Conservation (phyloP, 2,797 vertebrate genomes). For the Ceryle rudis region DNA sequence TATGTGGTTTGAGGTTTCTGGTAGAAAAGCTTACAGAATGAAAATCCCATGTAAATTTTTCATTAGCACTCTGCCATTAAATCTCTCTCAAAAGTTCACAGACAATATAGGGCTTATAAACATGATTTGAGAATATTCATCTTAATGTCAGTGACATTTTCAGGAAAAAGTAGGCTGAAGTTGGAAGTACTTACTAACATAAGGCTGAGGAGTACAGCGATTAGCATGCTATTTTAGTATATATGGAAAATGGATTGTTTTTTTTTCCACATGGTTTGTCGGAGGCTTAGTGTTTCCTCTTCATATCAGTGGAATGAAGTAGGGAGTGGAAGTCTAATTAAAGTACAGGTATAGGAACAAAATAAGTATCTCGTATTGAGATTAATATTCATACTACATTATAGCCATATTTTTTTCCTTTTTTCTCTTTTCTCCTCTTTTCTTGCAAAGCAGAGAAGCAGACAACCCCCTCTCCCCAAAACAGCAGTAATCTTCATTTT, state of each 20-base stretch:
- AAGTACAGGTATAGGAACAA: not conserved
- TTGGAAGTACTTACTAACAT: not conserved
- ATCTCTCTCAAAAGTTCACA: not conserved
- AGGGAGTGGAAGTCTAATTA: not conserved
- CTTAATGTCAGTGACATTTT: slow-evolving; percentile 35
- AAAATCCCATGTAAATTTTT: slow-evolving; percentile 24
- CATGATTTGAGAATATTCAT: not conserved
- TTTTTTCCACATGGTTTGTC: not conserved
- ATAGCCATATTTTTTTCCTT: not conserved
- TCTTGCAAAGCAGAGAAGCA: not conserved
- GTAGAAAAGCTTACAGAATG: not conserved
- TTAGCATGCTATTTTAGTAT: not conserved
- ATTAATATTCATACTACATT: not conserved
- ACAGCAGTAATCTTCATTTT: not conserved
- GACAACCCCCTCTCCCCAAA: not conserved
- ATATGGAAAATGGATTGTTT: not conserved
- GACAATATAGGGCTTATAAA: not conserved
- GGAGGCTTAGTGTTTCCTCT: not conserved
- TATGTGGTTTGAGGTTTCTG: slow-evolving; percentile 9
- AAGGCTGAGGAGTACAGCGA: not conserved
- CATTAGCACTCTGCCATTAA: not conserved
- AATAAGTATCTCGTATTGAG: not conserved
- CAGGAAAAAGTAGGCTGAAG: slow-evolving; percentile 24
- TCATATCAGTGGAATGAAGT: not conserved
- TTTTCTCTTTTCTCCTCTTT: not conserved